Conservation (phyloP, 2,113 vertebrate genomes). For the Psittacula cyanocephala region DNA sequence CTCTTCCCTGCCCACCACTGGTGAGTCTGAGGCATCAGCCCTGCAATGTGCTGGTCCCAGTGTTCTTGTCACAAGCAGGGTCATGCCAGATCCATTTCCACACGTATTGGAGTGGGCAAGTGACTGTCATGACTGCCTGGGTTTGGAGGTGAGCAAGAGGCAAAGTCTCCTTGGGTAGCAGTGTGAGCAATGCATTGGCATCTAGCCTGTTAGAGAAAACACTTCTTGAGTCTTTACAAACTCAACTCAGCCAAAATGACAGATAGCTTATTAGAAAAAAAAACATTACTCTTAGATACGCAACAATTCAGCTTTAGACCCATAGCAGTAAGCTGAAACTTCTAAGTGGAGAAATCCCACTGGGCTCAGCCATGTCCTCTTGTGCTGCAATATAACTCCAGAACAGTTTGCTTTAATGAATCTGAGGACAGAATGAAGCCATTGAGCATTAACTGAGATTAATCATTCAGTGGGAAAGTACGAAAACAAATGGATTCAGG, state of each 20-base stretch:
- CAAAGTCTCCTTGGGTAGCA: background rate
- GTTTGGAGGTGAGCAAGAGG: background rate
- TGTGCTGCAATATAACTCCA: accelerated
- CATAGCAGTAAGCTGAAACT: background rate
- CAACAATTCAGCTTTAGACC: background rate
- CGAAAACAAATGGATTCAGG: background rate
- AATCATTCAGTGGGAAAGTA: background rate
- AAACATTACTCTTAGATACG: accelerated
- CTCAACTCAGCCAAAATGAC: background rate
- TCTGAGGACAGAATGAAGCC: background rate
- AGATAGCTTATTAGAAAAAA: background rate
- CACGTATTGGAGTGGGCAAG: accelerated
- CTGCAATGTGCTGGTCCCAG: background rate
- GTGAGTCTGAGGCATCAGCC: background rate
- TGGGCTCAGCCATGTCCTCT: background rate
- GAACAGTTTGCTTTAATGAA: background rate
- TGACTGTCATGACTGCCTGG: accelerated
- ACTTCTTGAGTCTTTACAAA: background rate
- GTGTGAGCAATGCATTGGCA: background rate
- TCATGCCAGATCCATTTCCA: accelerated
- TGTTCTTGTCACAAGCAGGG: accelerated
- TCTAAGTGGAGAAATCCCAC: background rate
- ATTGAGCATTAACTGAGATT: background rate
- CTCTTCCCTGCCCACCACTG: accelerated
- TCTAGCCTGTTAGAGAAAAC: background rate